Base-by-base conservation (phyloP, 2,113 vertebrate genomes). In the Petrocephalus zakoni region DNA sequence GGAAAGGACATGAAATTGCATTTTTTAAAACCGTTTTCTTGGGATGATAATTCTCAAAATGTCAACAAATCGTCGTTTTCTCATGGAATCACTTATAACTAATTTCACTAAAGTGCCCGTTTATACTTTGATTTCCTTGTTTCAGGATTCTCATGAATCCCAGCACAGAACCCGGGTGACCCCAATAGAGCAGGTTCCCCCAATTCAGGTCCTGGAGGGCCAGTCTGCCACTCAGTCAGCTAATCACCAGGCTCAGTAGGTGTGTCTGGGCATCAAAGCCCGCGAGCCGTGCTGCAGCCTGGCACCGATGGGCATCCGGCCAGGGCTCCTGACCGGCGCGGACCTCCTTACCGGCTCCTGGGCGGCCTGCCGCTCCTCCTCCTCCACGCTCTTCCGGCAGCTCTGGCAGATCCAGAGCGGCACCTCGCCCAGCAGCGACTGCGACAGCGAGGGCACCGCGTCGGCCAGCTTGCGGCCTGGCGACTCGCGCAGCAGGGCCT, bases 321-420 rank as follows among this genome's bases (percentile, higher is more conserved):
- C 52, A 53, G 52, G 52, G 52, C 72, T 19, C 72, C 72, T 8
- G 0, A 78, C 34, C 15, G 61, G 37, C 81, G 46, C 19, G 58
- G 19, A 11, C 58, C 22, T 64, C 13, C 95, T 92, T 95, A 99
- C 98, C 94, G 96, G 97, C 92, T 99, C 98, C 93, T 96, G 97
- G 89, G 95, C 95, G 1, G 97, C 96, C 94, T 97, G 96, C 89
- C 97, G 96, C 93, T 99, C 98, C 92, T 99, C 98, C 89, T 99
- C 98, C 93, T 99, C 98, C 94, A 99, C 97, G 8, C 97, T 99
- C 93, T 97, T 98, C 92, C 97, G 96, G 94, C 98, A 99, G 93
- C 97, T 99, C 95, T 99, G 98, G 95, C 98, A 99, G 94, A 99
- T 99, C 98, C 98, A 99, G 89, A 99, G 97, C 37, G 98, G 98